Conservation (phyloP, 1,140 invertebrate genomes). For the Dufourea novaeangliae region DNA sequence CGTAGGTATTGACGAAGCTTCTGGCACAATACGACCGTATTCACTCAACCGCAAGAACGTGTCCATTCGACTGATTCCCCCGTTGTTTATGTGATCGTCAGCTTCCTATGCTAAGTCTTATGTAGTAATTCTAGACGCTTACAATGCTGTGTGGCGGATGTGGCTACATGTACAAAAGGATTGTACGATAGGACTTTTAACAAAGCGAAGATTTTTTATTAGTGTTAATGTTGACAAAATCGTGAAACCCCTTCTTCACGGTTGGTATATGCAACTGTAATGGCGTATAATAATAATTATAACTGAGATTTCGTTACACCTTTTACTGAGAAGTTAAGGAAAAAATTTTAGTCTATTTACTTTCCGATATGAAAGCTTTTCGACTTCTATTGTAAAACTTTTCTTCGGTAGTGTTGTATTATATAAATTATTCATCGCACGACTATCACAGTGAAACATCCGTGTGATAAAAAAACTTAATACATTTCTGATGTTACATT, state of each 20-base stretch:
- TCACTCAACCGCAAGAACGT: conserved; percentile 1
- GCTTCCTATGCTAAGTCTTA: conserved; percentile 72
- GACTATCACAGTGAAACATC: background rate
- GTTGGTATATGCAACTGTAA: too few relatives aligned
- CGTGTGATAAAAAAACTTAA: background rate
- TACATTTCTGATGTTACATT: conserved; percentile 11
- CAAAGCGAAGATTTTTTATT: background rate
- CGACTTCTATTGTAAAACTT: too few relatives aligned
- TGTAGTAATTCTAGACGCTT: conserved; percentile 72
- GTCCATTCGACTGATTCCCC: background rate
- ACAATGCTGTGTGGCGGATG: conserved; percentile 14
- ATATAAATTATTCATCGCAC: background rate
- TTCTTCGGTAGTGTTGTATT: too few relatives aligned
- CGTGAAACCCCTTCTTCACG: too few relatives aligned
- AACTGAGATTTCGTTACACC: too few relatives aligned
- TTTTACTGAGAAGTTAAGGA: too few relatives aligned
- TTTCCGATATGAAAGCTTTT: too few relatives aligned
- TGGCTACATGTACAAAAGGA: conserved; percentile 32
- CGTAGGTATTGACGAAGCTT: conserved; percentile 68
- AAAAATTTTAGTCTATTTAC: too few relatives aligned
- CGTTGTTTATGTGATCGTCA: conserved; percentile 53
- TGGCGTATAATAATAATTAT: too few relatives aligned
- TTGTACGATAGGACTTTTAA: background rate
- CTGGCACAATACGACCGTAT: conserved; percentile 24
- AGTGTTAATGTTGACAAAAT: background rate